Conservation (phyloP, 2,113 vertebrate genomes). For the Regulus satrapa region DNA sequence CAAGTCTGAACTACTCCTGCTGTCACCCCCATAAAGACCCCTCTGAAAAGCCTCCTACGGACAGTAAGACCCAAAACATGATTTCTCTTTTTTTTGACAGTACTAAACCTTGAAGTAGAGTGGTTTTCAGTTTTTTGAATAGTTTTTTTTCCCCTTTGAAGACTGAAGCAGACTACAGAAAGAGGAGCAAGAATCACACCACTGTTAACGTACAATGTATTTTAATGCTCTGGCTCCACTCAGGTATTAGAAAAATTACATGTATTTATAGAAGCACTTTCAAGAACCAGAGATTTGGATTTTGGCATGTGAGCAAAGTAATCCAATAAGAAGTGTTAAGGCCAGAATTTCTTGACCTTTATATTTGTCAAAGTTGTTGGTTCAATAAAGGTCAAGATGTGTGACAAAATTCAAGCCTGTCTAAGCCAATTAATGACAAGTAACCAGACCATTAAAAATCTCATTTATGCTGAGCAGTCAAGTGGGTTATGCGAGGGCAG, state of each 20-base stretch:
- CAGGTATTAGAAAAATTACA: not conserved
- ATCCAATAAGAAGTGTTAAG: slow-evolving; percentile 25
- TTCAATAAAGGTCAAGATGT: slow-evolving; percentile 54
- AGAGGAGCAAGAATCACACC: not conserved
- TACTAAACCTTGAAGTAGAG: not conserved
- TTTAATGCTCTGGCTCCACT: not conserved
- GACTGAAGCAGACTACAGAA: not conserved
- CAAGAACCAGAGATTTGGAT: not conserved
- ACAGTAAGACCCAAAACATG: not conserved
- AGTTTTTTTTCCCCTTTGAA: not conserved
- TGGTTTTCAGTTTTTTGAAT: not conserved
- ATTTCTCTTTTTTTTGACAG: not conserved
- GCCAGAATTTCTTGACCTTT: slow-evolving; percentile 48
- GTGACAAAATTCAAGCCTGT: slow-evolving; percentile 53
- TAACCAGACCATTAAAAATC: slow-evolving; percentile 46
- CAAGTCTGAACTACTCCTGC: not conserved
- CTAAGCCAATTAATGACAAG: slow-evolving; percentile 62
- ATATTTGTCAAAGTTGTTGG: slow-evolving; percentile 36
- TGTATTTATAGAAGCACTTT: slow-evolving; percentile 19
- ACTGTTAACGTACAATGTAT: not conserved
- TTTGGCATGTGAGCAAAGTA: slow-evolving; percentile 30
- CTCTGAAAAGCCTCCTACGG: not conserved
- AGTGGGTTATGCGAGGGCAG: slow-evolving; percentile 16
- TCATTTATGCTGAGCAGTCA: slow-evolving; percentile 52
- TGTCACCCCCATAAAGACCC: not conserved